Conservation (phyloP, 2,113 vertebrate genomes). For the Climacteris rufus region DNA sequence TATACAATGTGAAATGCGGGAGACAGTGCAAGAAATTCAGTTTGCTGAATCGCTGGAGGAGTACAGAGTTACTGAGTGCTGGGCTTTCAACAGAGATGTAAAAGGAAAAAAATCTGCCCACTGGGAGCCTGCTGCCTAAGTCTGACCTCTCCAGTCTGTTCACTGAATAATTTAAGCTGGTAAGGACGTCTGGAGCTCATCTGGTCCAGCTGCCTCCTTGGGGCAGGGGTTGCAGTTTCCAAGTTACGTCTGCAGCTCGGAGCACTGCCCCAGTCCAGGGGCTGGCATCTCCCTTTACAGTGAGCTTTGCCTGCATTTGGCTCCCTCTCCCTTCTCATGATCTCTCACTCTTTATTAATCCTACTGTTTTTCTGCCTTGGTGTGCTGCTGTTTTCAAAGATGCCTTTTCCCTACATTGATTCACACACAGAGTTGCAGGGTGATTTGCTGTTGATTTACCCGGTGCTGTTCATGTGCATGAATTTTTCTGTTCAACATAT, state of each 20-base stretch:
- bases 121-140: not conserved
- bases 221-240: not conserved
- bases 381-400: not conserved
- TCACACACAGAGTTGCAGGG: not conserved
- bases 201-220: not conserved
- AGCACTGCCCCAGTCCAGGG: not conserved
- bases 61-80: fast-evolving
- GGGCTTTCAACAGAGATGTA: not conserved
- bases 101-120: not conserved
- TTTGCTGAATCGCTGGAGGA: not conserved
- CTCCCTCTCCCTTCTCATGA: not conserved
- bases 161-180: not conserved
- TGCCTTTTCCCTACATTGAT: not conserved
- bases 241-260: fast-evolving
- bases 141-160: not conserved
- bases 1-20: not conserved
- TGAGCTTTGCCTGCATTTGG: not conserved
- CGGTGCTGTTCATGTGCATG: not conserved
- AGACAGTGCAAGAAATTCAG: not conserved
- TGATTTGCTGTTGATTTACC: not conserved
- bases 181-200: not conserved
- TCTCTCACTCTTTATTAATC: not conserved
- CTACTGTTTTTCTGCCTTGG: not conserved
- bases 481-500: not conserved
- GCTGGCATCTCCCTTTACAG: not conserved